Percentiles rank a stretch among this genome's conserved stretches.
phyloP scores from a whole-genome alignment of 2,113 vertebrate species.

The Gnathonemus longibarbis region DNA sequence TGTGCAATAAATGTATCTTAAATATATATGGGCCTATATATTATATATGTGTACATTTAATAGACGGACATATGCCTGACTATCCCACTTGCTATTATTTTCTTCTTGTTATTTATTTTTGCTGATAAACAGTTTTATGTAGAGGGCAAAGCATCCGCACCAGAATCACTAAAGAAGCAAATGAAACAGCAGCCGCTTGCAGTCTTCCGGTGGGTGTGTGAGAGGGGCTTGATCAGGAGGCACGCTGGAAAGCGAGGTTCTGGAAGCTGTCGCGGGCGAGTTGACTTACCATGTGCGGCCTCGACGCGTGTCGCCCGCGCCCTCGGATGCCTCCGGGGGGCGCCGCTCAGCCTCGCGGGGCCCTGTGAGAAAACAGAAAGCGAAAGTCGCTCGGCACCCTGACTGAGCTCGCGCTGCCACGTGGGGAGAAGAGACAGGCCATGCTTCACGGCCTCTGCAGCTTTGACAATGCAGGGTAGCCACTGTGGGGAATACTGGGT shows the following conservation, averaged over 20 bases:
- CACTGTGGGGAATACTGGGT: neutral
- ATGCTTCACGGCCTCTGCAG: neutral
- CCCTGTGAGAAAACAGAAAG: slow-evolving; percentile 1
- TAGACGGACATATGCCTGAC: neutral
- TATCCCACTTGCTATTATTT: neutral
- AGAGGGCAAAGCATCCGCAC: neutral
- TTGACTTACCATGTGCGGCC: neutral
- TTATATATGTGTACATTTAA: neutral
- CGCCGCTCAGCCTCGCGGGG: neutral
- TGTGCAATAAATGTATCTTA: neutral
- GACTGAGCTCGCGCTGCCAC: neutral
- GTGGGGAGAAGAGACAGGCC: neutral
- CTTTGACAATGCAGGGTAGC: neutral
- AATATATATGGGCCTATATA: neutral
- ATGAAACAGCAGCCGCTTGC: neutral
- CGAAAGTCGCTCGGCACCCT: neutral
- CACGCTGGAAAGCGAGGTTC: neutral
- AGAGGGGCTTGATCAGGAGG: neutral
- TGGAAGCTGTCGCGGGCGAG: neutral
- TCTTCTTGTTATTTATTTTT: neutral
- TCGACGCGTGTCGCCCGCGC: neutral
- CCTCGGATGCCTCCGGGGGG: neutral
- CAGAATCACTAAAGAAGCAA: neutral
- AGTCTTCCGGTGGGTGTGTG: neutral
- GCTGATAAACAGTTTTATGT: neutral